Conservation (phyloP, 2,888 invertebrate species). For the Harmothoe impar region DNA sequence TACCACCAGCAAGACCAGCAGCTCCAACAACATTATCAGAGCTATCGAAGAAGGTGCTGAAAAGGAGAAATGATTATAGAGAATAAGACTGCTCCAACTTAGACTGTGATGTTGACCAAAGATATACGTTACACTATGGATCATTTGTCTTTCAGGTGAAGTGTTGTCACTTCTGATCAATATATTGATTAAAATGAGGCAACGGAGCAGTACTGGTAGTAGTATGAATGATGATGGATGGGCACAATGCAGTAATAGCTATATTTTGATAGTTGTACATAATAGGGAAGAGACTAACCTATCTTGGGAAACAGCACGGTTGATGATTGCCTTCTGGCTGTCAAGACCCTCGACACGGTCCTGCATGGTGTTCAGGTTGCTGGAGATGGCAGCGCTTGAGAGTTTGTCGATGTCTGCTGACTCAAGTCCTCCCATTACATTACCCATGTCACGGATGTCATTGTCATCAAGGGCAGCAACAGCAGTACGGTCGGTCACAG, state of each 20-base stretch:
- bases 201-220: not conserved
- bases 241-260: too few relatives aligned
- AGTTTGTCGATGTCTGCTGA: not conserved
- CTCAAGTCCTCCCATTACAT: conserved; percentile 10
- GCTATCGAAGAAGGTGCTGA: not conserved
- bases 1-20: conserved; percentile 36
- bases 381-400: conserved; percentile 9
- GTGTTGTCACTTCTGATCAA: not conserved
- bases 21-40: not conserved
- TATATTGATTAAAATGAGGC: not conserved
- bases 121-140: not conserved
- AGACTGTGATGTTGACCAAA: not conserved
- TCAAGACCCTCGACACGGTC: not conserved
- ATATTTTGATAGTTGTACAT: too few relatives aligned
- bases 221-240: not conserved
- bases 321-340: conserved; percentile 25
- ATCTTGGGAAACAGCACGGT: not conserved
- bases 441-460: conserved; percentile 53
- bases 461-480: conserved; percentile 54
- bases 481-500: conserved; percentile 18
- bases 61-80: conserved; percentile 1
- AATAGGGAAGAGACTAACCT: too few relatives aligned
- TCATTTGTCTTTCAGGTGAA: not conserved
- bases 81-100: not conserved
- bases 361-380: not conserved